Conservation (phyloP, 2,888 invertebrate genomes). For the Agrochola lychnidis region DNA sequence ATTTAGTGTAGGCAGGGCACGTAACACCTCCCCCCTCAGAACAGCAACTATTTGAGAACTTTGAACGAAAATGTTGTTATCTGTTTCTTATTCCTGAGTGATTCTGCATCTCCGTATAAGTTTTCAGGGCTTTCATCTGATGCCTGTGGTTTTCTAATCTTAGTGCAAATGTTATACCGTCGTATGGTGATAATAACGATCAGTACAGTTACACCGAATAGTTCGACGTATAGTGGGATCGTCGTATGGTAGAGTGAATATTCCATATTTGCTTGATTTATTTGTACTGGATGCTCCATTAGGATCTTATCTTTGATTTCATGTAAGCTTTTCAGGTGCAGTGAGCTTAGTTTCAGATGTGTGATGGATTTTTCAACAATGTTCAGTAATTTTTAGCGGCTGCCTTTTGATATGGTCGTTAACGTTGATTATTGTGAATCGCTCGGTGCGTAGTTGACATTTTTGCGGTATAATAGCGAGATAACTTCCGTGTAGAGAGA, state of each 20-base stretch:
- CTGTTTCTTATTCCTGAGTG: too few relatives aligned
- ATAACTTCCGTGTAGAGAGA: constrained; percentile 6
- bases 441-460: constrained; percentile 4
- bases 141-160: too few relatives aligned
- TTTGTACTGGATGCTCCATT: constrained; percentile 4
- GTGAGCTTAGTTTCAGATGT: background rate
- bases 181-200: too few relatives aligned
- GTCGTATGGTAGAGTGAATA: background rate
- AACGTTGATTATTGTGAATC: background rate
- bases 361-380: background rate
- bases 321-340: constrained; percentile 7
- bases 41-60: background rate
- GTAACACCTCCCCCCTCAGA: background rate
- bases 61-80: background rate
- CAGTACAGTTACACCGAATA: too few relatives aligned
- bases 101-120: too few relatives aligned
- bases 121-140: too few relatives aligned
- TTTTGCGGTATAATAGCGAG: constrained; percentile 10
- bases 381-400: constrained; percentile 8
- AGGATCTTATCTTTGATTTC: constrained; percentile 16
- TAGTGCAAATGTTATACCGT: too few relatives aligned
- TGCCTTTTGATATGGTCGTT: constrained; percentile 5
- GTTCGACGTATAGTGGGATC: constrained; percentile 5
- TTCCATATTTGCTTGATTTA: background rate
- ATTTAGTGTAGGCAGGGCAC: constrained; percentile 3